Evolutionary conservation across 2,113 vertebrate species (phyloP).

Genomic region (Microcebus jonahi): DNA sequence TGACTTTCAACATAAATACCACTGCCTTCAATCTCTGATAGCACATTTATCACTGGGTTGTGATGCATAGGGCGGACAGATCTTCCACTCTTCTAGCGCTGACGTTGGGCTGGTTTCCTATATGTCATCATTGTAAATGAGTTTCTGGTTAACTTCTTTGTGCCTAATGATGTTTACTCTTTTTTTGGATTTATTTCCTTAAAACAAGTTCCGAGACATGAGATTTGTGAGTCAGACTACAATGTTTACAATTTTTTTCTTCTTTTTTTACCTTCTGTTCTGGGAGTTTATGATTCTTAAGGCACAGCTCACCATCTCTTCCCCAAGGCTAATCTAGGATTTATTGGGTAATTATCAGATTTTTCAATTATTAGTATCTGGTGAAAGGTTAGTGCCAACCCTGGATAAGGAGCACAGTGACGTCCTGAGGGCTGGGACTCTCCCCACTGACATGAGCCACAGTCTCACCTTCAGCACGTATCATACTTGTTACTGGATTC

Average conservation of each 20-base stretch:
- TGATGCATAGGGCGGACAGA: fast-evolving
- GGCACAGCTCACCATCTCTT: not conserved
- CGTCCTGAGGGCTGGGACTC: too few species aligned
- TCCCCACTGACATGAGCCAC: not conserved
- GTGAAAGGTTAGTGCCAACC: not conserved
- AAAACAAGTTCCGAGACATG: not conserved
- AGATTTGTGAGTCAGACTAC: not conserved
- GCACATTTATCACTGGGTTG: not conserved
- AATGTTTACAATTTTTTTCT: not conserved
- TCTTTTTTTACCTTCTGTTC: not conserved
- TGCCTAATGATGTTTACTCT: not conserved
- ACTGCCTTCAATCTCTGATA: not conserved
- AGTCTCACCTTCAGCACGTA: not conserved
- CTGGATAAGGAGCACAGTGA: not conserved
- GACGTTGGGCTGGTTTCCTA: not conserved
- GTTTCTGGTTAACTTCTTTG: not conserved
- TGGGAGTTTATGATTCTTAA: not conserved
- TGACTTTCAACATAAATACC: not conserved
- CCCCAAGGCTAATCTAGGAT: not conserved
- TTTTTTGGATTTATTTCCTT: not conserved
- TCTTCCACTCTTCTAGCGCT: not conserved
- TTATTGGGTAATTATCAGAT: not conserved
- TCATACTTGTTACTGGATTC: not conserved
- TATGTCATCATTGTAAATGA: not conserved
- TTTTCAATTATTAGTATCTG: not conserved